phyloP scores from a whole-genome alignment of 2,888 invertebrate genomes.

The Noctua janthina region DNA sequence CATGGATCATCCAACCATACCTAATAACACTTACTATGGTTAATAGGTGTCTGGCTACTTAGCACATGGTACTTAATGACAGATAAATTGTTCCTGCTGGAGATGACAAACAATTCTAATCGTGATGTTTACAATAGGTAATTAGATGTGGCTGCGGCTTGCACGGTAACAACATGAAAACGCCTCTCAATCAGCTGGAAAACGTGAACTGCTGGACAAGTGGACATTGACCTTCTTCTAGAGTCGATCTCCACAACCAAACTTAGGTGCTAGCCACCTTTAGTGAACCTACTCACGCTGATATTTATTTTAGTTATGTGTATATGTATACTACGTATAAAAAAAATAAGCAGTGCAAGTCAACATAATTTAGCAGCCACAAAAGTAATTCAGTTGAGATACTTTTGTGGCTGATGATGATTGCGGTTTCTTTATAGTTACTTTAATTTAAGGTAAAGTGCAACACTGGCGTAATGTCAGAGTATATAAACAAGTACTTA shows the following conservation, averaged over 20 bases:
- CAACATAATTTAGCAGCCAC: constrained; percentile 33
- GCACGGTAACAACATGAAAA: neutral
- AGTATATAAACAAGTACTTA: constrained; percentile 18
- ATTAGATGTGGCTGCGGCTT: neutral
- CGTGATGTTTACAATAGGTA: constrained; percentile 18
- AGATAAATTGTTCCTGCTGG: constrained; percentile 41
- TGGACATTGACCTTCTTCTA: neutral
- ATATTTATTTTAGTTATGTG: neutral
- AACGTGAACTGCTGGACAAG: neutral
- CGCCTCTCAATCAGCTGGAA: neutral
- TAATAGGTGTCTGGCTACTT: constrained; percentile 53
- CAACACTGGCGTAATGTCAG: constrained; percentile 39
- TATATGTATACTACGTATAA: neutral
- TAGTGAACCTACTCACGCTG: neutral
- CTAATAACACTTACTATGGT: constrained; percentile 67
- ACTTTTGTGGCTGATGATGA: constrained; percentile 9
- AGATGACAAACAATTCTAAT: constrained; percentile 42
- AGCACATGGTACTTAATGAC: constrained; percentile 52
- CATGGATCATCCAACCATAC: constrained; percentile 74
- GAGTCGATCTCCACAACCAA: neutral
- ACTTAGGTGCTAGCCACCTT: neutral
- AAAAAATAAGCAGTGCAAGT: neutral
- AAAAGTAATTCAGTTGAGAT: constrained; percentile 39
- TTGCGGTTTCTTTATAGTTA: constrained; percentile 55
- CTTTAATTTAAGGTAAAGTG: constrained; percentile 30